phyloP scores from a whole-genome alignment of 2,113 vertebrate genomes.

The Apodemus speciosus region DNA sequence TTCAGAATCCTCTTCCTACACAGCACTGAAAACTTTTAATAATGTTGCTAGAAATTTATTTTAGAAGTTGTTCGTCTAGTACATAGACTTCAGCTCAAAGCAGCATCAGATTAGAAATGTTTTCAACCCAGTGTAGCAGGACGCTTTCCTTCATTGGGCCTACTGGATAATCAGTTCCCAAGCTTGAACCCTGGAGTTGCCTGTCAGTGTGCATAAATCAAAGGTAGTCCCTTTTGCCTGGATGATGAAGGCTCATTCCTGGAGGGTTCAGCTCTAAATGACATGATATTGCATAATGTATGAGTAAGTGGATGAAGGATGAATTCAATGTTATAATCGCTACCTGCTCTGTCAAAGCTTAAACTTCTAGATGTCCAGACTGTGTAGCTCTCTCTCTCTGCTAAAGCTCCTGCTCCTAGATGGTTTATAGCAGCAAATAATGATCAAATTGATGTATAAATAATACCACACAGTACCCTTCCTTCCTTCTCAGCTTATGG shows the following conservation, averaged over 20 bases:
- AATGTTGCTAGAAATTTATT: slow-evolving; percentile 59
- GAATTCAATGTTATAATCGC: not conserved
- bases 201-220: not conserved
- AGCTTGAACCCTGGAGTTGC: not conserved
- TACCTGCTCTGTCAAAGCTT: not conserved
- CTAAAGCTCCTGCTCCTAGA: not conserved
- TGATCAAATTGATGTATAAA: slow-evolving; percentile 12
- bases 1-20: slow-evolving; percentile 34
- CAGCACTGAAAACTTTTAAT: slow-evolving; percentile 37
- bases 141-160: not conserved
- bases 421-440: not conserved
- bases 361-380: not conserved
- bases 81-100: slow-evolving; percentile 43
- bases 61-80: slow-evolving; percentile 35
- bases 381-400: not conserved
- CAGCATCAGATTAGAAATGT: not conserved
- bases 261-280: not conserved
- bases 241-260: not conserved
- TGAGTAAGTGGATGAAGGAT: not conserved
- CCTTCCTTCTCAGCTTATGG: not conserved
- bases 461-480: not conserved
- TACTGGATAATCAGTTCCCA: not conserved
- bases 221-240: not conserved
- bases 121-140: not conserved
- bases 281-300: not conserved